Evolutionary conservation across 2,888 invertebrate genomes (phyloP), one percentile per base, ranked within the genome.

Genomic region (Pandemis heparana): DNA sequence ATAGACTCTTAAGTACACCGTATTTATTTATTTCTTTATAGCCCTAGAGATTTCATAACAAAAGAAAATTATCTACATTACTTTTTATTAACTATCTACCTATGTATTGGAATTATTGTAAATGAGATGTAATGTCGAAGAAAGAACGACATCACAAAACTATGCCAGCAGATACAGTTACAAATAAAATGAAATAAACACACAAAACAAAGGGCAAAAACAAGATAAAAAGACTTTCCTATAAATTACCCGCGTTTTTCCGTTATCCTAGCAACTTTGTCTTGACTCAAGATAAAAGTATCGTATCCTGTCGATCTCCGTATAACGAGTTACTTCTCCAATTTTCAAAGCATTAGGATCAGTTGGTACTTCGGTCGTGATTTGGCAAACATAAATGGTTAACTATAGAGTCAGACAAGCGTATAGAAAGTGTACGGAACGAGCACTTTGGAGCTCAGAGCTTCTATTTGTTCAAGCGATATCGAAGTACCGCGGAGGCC

Each of bases 341-440:
- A 56, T 56, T 56, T 56, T 56, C 56, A 23, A 23, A 12, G 56
- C 56, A 56, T 56, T 56, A 56, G 56, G 56, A 56, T 56, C 56
- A 53, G 53, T 43, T 32, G 23, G 48, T 48, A 56, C 56, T 56
- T 23, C 5, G 4, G 12, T 23, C 23, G 56, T 18, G 18, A 56
- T 12, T 56, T 12, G 9, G 23, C 12, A n/a, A 48, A 48, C 48
- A 48, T n/a, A n/a, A n/a, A 6, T 6, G n/a, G 48, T n/a, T 48
- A n/a, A 48, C n/a, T 14, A 48, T 48, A n/a, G 5, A 48, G 14
- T n/a, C 48, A 10, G 46, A 46, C 46, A 46, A n/a, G 48, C n/a
- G 5, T n/a, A 5, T 1, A n/a, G 1, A 48, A 1, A 48, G n/a
- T 7, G n/a, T 48, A 48, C 48, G 48, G n/a, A n/a, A 48, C 48